Conservation (phyloP, 2,797 vertebrate species). For the Ctenosaura bakeri region DNA sequence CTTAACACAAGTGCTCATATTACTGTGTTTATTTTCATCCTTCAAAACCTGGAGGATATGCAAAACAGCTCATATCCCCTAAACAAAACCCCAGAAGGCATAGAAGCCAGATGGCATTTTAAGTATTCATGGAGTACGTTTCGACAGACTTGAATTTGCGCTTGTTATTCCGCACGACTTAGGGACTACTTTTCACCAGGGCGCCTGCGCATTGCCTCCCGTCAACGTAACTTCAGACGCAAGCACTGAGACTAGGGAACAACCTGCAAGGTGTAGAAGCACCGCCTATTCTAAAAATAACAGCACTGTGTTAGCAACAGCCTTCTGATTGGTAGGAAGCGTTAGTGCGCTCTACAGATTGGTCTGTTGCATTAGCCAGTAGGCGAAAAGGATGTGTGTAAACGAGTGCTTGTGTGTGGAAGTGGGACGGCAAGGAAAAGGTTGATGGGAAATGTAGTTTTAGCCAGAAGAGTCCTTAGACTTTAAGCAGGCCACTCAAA, state of each 20-base stretch:
- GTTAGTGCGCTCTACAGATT: conserved; percentile 77
- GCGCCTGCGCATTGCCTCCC: conserved; percentile 34
- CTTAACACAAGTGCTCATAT: not conserved
- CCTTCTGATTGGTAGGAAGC: conserved; percentile 84
- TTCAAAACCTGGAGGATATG: not conserved
- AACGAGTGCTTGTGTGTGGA: not conserved
- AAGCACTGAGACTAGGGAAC: conserved; percentile 61
- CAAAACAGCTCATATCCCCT: not conserved
- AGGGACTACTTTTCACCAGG: conserved; percentile 68
- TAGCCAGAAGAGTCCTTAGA: not conserved
- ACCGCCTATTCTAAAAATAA: conserved; percentile 92
- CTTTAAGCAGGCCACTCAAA: not conserved
- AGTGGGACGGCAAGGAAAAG: not conserved
- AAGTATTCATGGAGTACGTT: conserved; percentile 13
- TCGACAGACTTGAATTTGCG: fast-evolving
- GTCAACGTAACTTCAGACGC: conserved; percentile 50
- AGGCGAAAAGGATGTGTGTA: conserved; percentile 38
- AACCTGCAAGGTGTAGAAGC: conserved; percentile 62
- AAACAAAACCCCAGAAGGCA: conserved; percentile 2
- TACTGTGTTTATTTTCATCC: conserved; percentile 24
- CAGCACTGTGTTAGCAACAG: conserved; percentile 92
- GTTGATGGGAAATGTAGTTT: conserved; percentile 86
- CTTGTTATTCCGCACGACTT: not conserved
- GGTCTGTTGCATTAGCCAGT: conserved; percentile 77
- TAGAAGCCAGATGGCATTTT: conserved; percentile 29